Base-by-base conservation (phyloP, 2,113 vertebrate species). In the Oncorhynchus mykiss region DNA sequence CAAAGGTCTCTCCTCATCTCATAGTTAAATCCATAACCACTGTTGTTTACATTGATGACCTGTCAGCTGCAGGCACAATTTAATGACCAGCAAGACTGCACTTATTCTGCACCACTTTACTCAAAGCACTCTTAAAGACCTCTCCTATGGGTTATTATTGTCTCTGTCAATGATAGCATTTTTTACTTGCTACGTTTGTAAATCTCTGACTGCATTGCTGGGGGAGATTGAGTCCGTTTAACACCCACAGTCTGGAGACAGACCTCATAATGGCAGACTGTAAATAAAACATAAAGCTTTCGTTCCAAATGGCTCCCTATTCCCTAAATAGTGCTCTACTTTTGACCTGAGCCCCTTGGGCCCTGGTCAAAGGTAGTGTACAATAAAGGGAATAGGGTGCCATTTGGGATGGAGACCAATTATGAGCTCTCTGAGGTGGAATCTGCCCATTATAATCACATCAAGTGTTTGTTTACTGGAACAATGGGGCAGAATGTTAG, bases 61-160 rank as follows among this genome's bases (percentile, higher is more conserved):
- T 18, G 51, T 54, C 51, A n/a, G 48, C 48, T 24, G 25, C 48
- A 54, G 16, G 45, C 49, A 14, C 70, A 51, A 27, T 71, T 71
- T 71, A 71, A 54, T 25, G 25, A 62, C 13, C 7, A 62, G n/a
- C 18, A n/a, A 22, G 7, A 14, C 49, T 18, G 7, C 49, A 29
- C 14, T 71, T 29, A 29, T 59, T 29, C 25, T 34, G 2, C 39
- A 57, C 25, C 45, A 14, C n/a, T 71, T 67, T 66, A 39, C 34
- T 54, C 74, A 72, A 59, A 64, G 34, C 67, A 48, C 76, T 78
- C 71, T 67, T 29, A 39, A 54, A 54, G 75, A 71, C 60, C 67
- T 22, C 25, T 74, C 59, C 14, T 48, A 14, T 68, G 68, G 80
- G 72, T 75, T 51, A 78, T 72, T 62, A 78, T 78, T 78, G 74